Base-by-base conservation (phyloP, 1,140 invertebrate species). In the Drosophila miranda region DNA sequence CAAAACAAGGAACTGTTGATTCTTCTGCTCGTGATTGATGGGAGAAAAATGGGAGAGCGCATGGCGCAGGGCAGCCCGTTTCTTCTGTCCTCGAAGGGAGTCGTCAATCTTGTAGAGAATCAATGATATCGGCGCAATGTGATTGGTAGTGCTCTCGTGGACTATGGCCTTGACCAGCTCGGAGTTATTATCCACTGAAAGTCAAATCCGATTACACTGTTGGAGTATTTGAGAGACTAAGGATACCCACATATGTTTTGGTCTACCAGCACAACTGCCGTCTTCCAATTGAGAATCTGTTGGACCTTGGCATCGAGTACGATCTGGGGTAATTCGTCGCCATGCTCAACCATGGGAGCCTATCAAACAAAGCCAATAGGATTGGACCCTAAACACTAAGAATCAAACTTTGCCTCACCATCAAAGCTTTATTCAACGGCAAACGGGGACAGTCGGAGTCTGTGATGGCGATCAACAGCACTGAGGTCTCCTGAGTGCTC, bases 401-500 rank as follows among this genome's bases (percentile, higher is more conserved):
- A 21, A 16, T 23, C 28, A 56, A 59, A 88, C 1, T 13, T 13
- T 38, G 11, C 11, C 34, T 38, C 9, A 38, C 92, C 42, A 94
- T 95, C n/a, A 96, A 91, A 1, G 95, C 95, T 4, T 93, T 91
- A 21, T 92, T 87, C 1, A 90, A 70, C 1, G 95, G 94, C 57
- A 96, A 86, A 49, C 96, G 92, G 0, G 95, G 94, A 90, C 96
- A 97, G 72, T 96, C 94, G 0, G 93, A 91, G 68, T 94, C 95
- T 73, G 93, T 91, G 58, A 93, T 92, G 1, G 95, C 95, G 26
- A 96, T 92, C 42, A 95, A 92, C 1, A 95, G 87, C 3, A 96
- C 86, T 34, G 94, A 93, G 74, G 95, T 94, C 14, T 93, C 92
- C 71, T 92, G 89, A 0, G 93, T 92, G 14, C 89, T 82, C 42